Evolutionary conservation across 2,113 vertebrate species (phyloP), one percentile per base, ranked within the genome.

Genomic region (Lota lota): DNA sequence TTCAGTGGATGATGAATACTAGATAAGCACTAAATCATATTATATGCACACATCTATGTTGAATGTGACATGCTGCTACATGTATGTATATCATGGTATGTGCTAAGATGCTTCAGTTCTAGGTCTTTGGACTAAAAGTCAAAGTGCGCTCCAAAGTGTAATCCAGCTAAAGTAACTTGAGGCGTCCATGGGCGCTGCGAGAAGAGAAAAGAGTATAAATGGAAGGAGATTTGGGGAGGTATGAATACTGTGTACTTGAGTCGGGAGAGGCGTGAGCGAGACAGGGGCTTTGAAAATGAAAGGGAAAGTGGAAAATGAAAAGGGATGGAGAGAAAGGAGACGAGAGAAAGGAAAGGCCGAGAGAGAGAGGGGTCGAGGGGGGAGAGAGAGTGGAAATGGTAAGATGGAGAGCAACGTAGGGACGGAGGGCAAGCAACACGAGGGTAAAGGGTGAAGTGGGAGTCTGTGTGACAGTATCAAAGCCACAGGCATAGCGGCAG

Each of bases 401-500:
- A 6, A 33, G 28, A 33, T 33, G 7, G 28, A 33, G 40, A 14
- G 40, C 10, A 11, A 47, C 10, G 40, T 4, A 78, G 78, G 18
- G 51, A 73, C 66, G 72, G 77, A 80, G 82, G 40, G 40, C 2
- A 14, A 47, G 40, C 40, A 47, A 47, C 10, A 47, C 40, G 40
- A 8, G 40, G 86, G 89, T 88, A 88, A 85, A 85, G 79, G 86
- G 80, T 75, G 64, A 83, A 80, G 69, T 81, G 83, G 81, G 84
- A 84, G 82, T 83, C 72, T 83, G 61, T 85, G 79, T 77, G 85
- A 86, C 76, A 69, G 81, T 87, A 89, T 89, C 85, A 89, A 90
- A 90, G 84, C 83, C 78, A 87, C 80, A 85, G 87, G 76, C 40
- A 16, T 14, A 14, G 53, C 80, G 69, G 84, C 82, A 84, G 83